phyloP scores from a whole-genome alignment of 92 coral and sea anemone genomes.

The Parazoanthus darwini region DNA sequence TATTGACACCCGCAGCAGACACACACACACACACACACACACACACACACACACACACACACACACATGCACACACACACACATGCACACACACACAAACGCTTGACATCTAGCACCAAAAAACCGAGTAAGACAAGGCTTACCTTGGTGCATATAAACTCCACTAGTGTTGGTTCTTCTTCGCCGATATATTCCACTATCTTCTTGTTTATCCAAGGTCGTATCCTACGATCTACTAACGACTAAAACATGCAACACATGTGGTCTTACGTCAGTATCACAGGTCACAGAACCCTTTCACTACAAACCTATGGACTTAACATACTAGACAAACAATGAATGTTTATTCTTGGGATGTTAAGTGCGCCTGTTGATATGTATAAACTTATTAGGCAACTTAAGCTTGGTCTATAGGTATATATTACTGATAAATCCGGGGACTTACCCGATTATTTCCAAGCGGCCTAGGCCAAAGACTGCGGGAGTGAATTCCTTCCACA shows the following conservation, averaged over 20 bases:
- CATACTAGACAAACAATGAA: neutral
- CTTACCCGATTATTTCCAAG: conserved; percentile 25
- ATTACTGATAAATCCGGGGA: conserved; percentile 27
- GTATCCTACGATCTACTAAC: conserved; percentile 98
- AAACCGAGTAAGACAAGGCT: conserved; percentile 6
- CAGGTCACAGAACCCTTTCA: conserved; percentile 15
- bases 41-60: no score
- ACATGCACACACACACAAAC: neutral
- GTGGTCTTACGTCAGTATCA: neutral
- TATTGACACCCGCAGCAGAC: no score
- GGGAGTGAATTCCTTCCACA: conserved; percentile 21
- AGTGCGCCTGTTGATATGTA: neutral
- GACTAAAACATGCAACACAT: conserved; percentile 63
- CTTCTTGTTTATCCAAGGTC: conserved; percentile 99
- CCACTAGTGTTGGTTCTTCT: conserved; percentile 95
- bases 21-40: no score
- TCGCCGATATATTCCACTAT: conserved; percentile 98
- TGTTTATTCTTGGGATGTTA: neutral
- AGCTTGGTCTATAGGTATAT: neutral
- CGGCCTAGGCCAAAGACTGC: conserved; percentile 34
- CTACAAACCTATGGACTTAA: neutral
- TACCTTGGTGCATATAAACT: conserved; percentile 97
- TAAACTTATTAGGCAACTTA: neutral
- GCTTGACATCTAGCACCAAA: no score
- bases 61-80: neutral